These are phyloP conservation scores for Zaprionus kolodkinae DNA, from an alignment of 1,140 invertebrate species.

Conservation along the genomic window DNA sequence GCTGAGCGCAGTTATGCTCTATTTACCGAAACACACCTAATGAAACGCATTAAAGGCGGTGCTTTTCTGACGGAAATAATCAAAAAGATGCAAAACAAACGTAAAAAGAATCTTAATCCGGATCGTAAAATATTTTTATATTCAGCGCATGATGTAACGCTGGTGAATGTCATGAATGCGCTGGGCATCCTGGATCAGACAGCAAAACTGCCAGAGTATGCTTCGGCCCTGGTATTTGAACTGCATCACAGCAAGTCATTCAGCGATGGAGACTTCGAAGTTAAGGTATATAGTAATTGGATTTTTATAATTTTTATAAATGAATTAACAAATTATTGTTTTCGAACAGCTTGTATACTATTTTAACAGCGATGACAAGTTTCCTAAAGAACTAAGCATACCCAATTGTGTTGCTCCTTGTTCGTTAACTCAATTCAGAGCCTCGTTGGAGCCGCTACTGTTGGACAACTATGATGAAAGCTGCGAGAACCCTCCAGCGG, in stretches of 20 bases:
- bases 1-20: slow-evolving; percentile 89
- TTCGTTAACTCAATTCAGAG: slow-evolving; percentile 83
- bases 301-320: no score
- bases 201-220: slow-evolving; percentile 88
- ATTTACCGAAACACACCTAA: slow-evolving; percentile 88
- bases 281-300: slow-evolving; percentile 84
- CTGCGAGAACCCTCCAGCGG: slow-evolving; percentile 83
- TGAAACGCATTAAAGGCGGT: slow-evolving; percentile 90
- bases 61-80: slow-evolving; percentile 85
- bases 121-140: slow-evolving; percentile 87
- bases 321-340: not conserved
- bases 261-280: slow-evolving; percentile 83
- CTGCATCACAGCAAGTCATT: slow-evolving; percentile 85
- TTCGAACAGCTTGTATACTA: slow-evolving; percentile 77
- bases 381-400: slow-evolving; percentile 84
- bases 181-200: slow-evolving; percentile 87
- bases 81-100: slow-evolving; percentile 84
- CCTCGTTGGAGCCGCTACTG: slow-evolving; percentile 84
- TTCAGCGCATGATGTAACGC: slow-evolving; percentile 90
- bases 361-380: slow-evolving; percentile 83
- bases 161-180: slow-evolving; percentile 89
- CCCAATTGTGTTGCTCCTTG: slow-evolving; percentile 85
- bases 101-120: slow-evolving; percentile 68
- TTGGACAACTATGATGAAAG: slow-evolving; percentile 85
- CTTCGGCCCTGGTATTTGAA: slow-evolving; percentile 89